Evolutionary conservation across 2,888 invertebrate species (phyloP).

Genomic region (Caenorhabditis doughertyi): DNA sequence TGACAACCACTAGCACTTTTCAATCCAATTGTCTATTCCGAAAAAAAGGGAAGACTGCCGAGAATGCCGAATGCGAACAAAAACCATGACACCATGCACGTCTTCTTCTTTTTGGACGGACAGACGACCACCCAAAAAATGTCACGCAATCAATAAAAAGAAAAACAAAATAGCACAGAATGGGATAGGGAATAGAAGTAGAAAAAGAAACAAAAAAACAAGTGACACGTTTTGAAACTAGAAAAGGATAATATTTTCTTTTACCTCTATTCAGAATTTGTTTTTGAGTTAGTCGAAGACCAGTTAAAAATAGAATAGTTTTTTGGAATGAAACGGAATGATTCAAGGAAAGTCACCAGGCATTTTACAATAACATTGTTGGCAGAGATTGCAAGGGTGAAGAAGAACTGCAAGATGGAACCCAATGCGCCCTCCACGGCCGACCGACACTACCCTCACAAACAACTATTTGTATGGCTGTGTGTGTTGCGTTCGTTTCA

Average conservation of each 20-base stretch:
- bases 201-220: too few relatives aligned
- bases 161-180: constrained; percentile 17
- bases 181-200: too few relatives aligned
- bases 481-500: constrained; percentile 53
- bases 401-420: constrained; percentile 33
- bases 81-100: constrained; percentile 30
- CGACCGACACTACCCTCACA: constrained; percentile 37
- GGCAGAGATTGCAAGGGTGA: constrained; percentile 31
- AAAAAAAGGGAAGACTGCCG: constrained; percentile 20
- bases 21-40: constrained; percentile 48
- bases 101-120: too few relatives aligned
- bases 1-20: constrained; percentile 26
- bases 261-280: background rate
- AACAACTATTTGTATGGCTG: constrained; percentile 56
- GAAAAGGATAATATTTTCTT: background rate
- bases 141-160: constrained; percentile 26
- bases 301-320: constrained; percentile 6
- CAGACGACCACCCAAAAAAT: background rate
- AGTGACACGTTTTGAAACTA: background rate
- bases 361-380: constrained; percentile 49
- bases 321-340: background rate
- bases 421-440: constrained; percentile 39
- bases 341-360: constrained; percentile 33
- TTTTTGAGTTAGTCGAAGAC: background rate
- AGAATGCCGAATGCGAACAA: constrained; percentile 23